Base-by-base conservation (phyloP, 2,113 vertebrate species). In the Lonchura striata region DNA sequence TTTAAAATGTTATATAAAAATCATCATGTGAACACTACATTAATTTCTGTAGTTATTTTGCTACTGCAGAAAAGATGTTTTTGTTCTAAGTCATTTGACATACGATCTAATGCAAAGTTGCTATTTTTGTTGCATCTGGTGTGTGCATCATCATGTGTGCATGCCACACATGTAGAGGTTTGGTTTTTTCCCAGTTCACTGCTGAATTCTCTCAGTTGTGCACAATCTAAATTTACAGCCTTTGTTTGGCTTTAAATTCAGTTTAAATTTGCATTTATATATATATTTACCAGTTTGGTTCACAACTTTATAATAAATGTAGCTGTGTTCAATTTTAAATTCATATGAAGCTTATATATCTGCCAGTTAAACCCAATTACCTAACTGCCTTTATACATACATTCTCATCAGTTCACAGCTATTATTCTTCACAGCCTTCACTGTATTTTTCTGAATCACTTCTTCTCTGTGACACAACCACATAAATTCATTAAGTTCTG, bases 1-100 rank as follows among this genome's bases (percentile, higher is more conserved):
- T 69, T 88, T 68, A 76, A 82, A 90, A 77, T 30, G 13, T 60
- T 76, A 60, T 19, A 6, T 86, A 92, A 94, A 88, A 85, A 22
- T 35, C 13, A 9, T 71, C 23, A 37, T 2, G 4, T 68, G 31
- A 88, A 54, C 11, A 30, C 21, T 69, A 6, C 14, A 50, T 47
- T 30, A 31, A 35, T 75, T 85, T 41, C 19, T 30, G 64, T 75
- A 71, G 31, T 56, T 79, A 1, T 59, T 63, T 59, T 59, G 27
- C 30, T 68, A 5, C 47, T 54, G 8, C 8, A 63, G 25, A n/a
- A 89, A 61, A 39, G 0, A 15, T n/a, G 10, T 1, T 72, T 63
- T 56, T 52, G 7, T 66, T 84, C 21, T 24, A 75, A 82, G 10
- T 16, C 11, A 8, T 85, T 93, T 93, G 10, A 82, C 7, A 1